phyloP scores from a whole-genome alignment of 2,113 vertebrate species.

The Trematocara marginatum region DNA sequence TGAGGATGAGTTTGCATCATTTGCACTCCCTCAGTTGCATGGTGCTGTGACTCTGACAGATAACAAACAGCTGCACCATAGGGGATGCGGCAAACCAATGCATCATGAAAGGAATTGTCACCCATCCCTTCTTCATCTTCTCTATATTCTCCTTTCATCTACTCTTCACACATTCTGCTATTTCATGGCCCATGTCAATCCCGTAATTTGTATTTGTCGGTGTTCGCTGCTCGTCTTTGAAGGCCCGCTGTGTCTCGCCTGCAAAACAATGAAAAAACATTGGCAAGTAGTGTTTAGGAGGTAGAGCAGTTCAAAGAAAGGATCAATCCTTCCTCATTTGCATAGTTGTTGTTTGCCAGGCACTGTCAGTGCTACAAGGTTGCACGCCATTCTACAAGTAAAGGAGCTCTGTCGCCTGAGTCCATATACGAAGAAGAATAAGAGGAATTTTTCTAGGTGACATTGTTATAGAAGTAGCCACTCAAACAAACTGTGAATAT shows the following conservation, averaged over 20 bases:
- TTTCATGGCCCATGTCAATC: slow-evolving; percentile 19
- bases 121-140: slow-evolving; percentile 12
- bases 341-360: slow-evolving; percentile 9
- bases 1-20: slow-evolving; percentile 26
- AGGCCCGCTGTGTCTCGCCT: background rate
- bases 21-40: background rate
- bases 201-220: slow-evolving; percentile 57
- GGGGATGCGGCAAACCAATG: slow-evolving; percentile 38
- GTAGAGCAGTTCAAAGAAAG: slow-evolving; percentile 13
- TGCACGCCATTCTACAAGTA: background rate
- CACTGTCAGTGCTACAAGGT: slow-evolving; percentile 7
- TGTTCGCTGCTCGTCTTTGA: slow-evolving; percentile 1
- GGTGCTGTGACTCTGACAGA: slow-evolving; percentile 39
- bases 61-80: slow-evolving; percentile 57
- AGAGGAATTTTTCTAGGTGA: background rate
- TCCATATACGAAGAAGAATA: background rate
- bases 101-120: slow-evolving; percentile 50
- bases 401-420: background rate
- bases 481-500: background rate
- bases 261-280: slow-evolving; percentile 32
- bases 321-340: slow-evolving; percentile 27
- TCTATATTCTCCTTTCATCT: slow-evolving; percentile 30
- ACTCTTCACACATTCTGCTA: slow-evolving; percentile 15
- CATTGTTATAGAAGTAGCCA: background rate
- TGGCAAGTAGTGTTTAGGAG: slow-evolving; percentile 19